Evolutionary conservation across 2,888 invertebrate species (phyloP).

Genomic region (Nysson spinosus): DNA sequence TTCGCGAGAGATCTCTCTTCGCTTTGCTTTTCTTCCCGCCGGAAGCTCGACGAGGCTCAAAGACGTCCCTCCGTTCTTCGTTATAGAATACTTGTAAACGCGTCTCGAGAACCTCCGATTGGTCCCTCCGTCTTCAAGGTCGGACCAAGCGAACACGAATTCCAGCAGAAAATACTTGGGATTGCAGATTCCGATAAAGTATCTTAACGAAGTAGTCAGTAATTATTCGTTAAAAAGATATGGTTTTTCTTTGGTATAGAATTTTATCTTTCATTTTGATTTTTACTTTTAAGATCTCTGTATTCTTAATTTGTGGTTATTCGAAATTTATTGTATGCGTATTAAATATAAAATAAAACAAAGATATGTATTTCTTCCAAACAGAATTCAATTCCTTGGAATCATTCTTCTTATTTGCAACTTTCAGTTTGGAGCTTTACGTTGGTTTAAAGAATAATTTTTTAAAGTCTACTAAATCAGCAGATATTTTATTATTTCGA

Average conservation of each 20-base stretch:
- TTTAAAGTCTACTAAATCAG: too few relatives aligned
- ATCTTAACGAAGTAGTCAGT: slow-evolving; percentile 54
- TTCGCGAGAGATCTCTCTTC: slow-evolving; percentile 5
- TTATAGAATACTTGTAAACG: slow-evolving; percentile 26
- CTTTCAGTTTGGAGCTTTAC: too few relatives aligned
- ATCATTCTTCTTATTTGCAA: too few relatives aligned
- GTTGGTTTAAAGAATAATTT: too few relatives aligned
- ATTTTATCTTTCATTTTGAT: too few relatives aligned
- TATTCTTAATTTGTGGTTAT: too few relatives aligned
- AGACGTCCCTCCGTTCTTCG: slow-evolving; percentile 23
- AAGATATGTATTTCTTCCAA: too few relatives aligned
- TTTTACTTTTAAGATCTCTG: too few relatives aligned
- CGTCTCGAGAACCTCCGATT: slow-evolving; percentile 17
- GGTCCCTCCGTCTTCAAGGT: slow-evolving; percentile 17
- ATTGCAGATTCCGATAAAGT: slow-evolving; percentile 47
- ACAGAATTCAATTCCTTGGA: not conserved
- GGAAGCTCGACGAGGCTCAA: slow-evolving; percentile 2
- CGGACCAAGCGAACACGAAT: slow-evolving; percentile 27
- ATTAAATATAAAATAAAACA: too few relatives aligned
- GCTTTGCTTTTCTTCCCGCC: slow-evolving; percentile 2
- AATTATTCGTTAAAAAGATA: slow-evolving; percentile 41
- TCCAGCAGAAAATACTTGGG: slow-evolving; percentile 31
- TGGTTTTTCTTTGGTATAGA: slow-evolving; percentile 43
- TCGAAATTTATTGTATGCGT: too few relatives aligned
- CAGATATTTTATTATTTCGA: too few relatives aligned